Conservation (phyloP, 1,140 invertebrate genomes). For the Neuroterus valhalla region DNA sequence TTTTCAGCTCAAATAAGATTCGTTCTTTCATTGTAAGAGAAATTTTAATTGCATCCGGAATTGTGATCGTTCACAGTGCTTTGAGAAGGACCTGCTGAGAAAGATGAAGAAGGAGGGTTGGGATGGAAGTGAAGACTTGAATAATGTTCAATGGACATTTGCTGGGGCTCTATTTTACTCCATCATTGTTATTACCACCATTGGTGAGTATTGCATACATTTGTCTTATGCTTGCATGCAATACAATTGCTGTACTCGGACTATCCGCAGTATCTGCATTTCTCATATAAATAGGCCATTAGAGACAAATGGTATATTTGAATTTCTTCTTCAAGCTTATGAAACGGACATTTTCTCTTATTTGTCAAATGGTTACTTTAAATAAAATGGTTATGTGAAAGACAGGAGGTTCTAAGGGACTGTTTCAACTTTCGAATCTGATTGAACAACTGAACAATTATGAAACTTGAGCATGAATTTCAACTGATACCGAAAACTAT, state of each 20-base stretch:
- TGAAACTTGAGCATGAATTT: no score
- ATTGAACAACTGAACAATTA: no score
- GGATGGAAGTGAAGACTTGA: constrained; percentile 89
- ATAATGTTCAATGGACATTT: constrained; percentile 90
- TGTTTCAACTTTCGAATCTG: no score
- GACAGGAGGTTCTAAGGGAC: no score
- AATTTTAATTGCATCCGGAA: constrained; percentile 18
- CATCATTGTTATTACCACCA: constrained; percentile 97
- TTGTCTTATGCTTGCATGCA: neutral
- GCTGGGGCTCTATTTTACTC: constrained; percentile 96
- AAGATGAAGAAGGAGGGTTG: constrained; percentile 93
- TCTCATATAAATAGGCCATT: neutral
- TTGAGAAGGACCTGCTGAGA: constrained; percentile 87
- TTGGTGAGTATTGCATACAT: constrained; percentile 78
- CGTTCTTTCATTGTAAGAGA: constrained; percentile 27
- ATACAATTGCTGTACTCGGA: neutral
- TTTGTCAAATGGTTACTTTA: no score
- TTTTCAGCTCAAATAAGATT: constrained; percentile 36
- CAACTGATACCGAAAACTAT: no score
- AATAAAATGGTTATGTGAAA: no score
- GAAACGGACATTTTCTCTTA: no score
- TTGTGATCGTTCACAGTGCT: constrained; percentile 74
- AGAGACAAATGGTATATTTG: neutral
- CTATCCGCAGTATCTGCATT: neutral
- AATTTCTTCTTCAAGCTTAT: no score